phyloP scores from a whole-genome alignment of 1,140 invertebrate genomes.

The Magallana gigas region DNA sequence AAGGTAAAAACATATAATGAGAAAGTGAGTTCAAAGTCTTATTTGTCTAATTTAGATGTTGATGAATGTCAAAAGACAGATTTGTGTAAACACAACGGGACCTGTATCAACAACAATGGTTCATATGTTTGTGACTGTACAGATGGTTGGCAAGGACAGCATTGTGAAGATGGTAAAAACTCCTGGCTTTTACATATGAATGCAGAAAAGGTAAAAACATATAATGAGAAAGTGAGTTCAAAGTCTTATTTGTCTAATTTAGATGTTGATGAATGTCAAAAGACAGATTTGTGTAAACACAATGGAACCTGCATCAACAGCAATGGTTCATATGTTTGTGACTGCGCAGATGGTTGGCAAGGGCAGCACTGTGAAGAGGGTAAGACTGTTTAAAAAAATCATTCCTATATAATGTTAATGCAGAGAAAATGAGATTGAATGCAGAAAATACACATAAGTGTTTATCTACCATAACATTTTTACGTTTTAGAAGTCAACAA shows the following conservation, averaged over 20 bases:
- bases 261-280: slow-evolving; percentile 29
- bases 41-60: neutral
- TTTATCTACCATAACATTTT: neutral
- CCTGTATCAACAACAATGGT: slow-evolving; percentile 30
- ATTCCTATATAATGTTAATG: neutral
- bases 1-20: too few relatives aligned
- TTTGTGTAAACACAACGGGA: slow-evolving; percentile 22
- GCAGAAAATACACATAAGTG: slow-evolving; percentile 81
- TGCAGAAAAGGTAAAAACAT: too few relatives aligned
- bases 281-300: neutral
- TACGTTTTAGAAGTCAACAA: slow-evolving; percentile 4
- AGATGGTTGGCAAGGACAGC: slow-evolving; percentile 35
- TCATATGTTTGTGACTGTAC: slow-evolving; percentile 28
- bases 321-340: slow-evolving; percentile 25
- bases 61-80: neutral
- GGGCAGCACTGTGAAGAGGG: slow-evolving; percentile 27
- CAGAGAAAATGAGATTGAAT: slow-evolving; percentile 58
- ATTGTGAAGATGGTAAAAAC: slow-evolving; percentile 31
- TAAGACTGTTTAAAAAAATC: neutral
- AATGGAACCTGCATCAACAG: slow-evolving; percentile 33
- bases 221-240: too few relatives aligned
- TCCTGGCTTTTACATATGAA: too few relatives aligned
- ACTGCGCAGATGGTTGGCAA: slow-evolving; percentile 38
- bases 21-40: too few relatives aligned
- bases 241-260: neutral